A percentile compares a stretch with the other conserved stretches of the same genome.
phyloP scores from a whole-genome alignment of 53 echinoderm and acorn worm genomes.

The Crossaster papposus region DNA sequence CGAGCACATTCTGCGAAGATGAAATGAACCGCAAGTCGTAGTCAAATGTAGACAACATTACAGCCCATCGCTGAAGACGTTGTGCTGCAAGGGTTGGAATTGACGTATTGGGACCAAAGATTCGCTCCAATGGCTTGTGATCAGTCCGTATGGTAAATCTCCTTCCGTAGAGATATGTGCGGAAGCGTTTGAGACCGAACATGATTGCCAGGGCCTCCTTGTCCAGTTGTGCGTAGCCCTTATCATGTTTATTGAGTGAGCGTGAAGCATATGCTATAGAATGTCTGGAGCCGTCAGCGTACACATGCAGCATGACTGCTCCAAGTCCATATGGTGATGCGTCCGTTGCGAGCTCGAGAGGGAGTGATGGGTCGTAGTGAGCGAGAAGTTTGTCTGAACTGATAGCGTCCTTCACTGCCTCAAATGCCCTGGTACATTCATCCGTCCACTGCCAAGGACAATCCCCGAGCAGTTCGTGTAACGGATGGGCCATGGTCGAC shows the following conservation, averaged over 20 bases:
- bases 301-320: conserved; percentile 24
- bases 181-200: too few relatives aligned
- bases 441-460: too few relatives aligned
- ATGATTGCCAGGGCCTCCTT: too few relatives aligned
- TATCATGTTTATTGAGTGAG: conserved; percentile 36
- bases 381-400: conserved; percentile 46
- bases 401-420: conserved; percentile 45
- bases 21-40: conserved; percentile 34
- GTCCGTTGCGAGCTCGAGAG: conserved; percentile 41
- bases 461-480: too few relatives aligned
- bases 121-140: conserved; percentile 60
- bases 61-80: conserved; percentile 56
- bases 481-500: too few relatives aligned
- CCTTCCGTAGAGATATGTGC: too few relatives aligned
- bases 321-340: conserved; percentile 3
- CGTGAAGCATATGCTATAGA: conserved; percentile 44
- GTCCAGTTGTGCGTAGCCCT: conserved; percentile 54
- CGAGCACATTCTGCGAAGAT: too few relatives aligned
- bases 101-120: conserved; percentile 56
- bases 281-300: conserved; percentile 7
- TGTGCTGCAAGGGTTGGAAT: conserved; percentile 61
- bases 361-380: conserved; percentile 58
- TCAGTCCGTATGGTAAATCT: conserved; percentile 61
- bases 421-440: conserved; percentile 26
- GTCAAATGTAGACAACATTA: conserved; percentile 55